Evolutionary conservation across 2,888 invertebrate genomes (phyloP).

Genomic region (Meteorus colon): DNA sequence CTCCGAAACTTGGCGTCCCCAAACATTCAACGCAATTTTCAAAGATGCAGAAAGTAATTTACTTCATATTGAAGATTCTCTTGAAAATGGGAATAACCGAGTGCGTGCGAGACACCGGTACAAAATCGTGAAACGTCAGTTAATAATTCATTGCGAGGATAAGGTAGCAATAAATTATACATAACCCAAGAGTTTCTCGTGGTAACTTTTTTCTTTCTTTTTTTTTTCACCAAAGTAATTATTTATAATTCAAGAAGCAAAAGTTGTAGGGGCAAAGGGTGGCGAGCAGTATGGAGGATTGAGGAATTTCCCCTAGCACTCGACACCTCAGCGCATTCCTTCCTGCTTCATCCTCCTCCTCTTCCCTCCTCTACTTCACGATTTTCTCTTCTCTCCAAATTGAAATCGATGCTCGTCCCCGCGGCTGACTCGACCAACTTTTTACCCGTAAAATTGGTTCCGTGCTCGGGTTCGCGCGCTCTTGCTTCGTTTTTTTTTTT

Average conservation of each 20-base stretch:
- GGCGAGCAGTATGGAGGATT: constrained; percentile 34
- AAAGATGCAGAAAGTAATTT: constrained; percentile 25
- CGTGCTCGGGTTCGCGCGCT: constrained; percentile 48
- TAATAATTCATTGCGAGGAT: constrained; percentile 39
- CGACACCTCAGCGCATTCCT: constrained; percentile 42
- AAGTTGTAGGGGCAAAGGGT: constrained; percentile 26
- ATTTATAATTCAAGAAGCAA: constrained; percentile 43
- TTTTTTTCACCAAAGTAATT: constrained; percentile 41
- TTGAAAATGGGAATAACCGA: constrained; percentile 17
- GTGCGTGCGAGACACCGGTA: background rate
- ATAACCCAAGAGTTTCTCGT: constrained; percentile 33
- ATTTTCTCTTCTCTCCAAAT: constrained; percentile 48
- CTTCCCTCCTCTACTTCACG: constrained; percentile 14
- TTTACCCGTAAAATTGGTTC: constrained; percentile 60
- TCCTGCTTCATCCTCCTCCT: background rate
- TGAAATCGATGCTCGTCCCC: constrained; percentile 56
- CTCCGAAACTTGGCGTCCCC: constrained; percentile 4
- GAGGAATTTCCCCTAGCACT: constrained; percentile 37
- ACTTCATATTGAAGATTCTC: constrained; percentile 17
- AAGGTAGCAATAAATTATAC: constrained; percentile 39
- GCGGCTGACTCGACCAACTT: constrained; percentile 51
- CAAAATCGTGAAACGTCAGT: constrained; percentile 30
- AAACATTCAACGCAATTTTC: constrained; percentile 17
- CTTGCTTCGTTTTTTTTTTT: constrained; percentile 41
- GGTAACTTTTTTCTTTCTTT: constrained; percentile 19